Base-by-base conservation (phyloP, 2,113 vertebrate species). In the Nothoprocta perdicaria region DNA sequence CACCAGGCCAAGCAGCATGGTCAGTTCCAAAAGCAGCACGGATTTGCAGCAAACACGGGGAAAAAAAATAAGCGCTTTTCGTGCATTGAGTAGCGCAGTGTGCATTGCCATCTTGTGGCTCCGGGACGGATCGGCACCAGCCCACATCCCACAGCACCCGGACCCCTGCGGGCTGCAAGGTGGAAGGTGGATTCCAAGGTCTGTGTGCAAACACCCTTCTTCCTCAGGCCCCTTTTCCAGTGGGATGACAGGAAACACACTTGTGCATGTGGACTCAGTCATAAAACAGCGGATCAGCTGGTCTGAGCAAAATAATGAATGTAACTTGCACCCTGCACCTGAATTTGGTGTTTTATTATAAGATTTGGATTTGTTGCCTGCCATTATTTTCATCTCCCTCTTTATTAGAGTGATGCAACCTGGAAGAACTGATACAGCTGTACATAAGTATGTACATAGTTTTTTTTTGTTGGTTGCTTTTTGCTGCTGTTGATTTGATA, bases 71-170 rank as follows among this genome's bases (percentile, higher is more conserved):
- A 2, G 14, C 18, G 48, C 38, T 52, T 57, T 22, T 13, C 18
- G 48, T 4, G 46, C 46, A 46, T 10, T 19, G 9, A 6, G 83
- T 43, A 50, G 31, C 12, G 46, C 13, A 88, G 95, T 7, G 73
- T 5, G 43, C 85, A 84, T 52, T 67, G 93, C 91, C 96, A 96
- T 83, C 96, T 90, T 31, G 94, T 76, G 96, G 94, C 63, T 52
- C 8, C 7, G 5, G n/a, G 15, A 23, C 7, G 72, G 78, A 92
- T 78, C 24, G 48, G 48, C 48, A 23, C 48, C 10, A 10, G 21
- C 21, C 21, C 48, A 21, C 4, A 22, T 22, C 48, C 48, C 48
- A 11, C 21, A 9, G 48, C 48, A 48, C 46, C 18, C 18, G 8
- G 45, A 45, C 3, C 45, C 45, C 45, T 45, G 46, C 6, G 46